Evolutionary conservation across 2,113 vertebrate species (phyloP), one percentile per base, ranked within the genome.

Genomic region (Microtus oregoni): DNA sequence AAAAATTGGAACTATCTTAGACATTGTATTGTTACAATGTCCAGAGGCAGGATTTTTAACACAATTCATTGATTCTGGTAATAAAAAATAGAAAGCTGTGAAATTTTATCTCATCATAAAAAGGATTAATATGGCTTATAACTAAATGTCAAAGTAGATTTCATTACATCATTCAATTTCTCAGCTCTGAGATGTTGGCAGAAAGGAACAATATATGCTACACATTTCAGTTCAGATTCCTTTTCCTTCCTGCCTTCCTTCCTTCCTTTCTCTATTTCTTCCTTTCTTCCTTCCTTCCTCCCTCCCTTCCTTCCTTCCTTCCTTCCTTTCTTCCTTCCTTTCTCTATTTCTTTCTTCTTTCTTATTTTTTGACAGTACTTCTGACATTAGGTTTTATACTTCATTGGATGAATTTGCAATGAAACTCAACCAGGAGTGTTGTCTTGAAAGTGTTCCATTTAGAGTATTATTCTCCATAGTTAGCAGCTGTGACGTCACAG

Each of bases 141-240:
- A 93, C 81, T 89, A 95, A 98, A 97, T 96, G 96, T 96, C 96
- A 97, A 97, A 95, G 65, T 92, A 94, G 44, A 90, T 93, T 97
- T 96, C 96, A 95, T 96, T 96, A 92, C 58, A 81, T 44, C 63
- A 98, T 97, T 94, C 96, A 96, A 97, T 97, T 96, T 97, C 89
- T 94, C 72, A 90, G 30, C 88, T 50, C 58, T 68, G 70, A 95
- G 81, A 77, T 70, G 24, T 95, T 96, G 86, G 73, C 67, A 75
- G 72, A 78, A 96, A 93, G 72, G 72, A 94, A 32, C 85, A 32
- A 97, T 96, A 95, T 96, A 90, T 32, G 86, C n/a, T 95, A 72
- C 86, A n/a, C 58, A 58, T 32, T 72, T 96, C 47, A 68, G 35
- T 75, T 96, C 67, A 70, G 55, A 61, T 90, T 95, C 93, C 90